phyloP scores from a whole-genome alignment of 2,797 vertebrate genomes.

The Rachycentron canadum region DNA sequence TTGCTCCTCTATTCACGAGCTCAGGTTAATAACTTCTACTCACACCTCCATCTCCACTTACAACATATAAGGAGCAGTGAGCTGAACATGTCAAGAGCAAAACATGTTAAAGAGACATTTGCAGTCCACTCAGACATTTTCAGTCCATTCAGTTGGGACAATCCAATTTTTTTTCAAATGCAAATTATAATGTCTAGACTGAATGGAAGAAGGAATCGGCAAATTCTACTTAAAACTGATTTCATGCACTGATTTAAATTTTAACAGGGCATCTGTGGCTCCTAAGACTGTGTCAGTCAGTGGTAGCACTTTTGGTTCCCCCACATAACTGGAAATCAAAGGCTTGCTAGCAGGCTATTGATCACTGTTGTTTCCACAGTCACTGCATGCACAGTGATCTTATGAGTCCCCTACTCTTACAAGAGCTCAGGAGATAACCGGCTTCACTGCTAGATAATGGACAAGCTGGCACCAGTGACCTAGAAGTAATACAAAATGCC shows the following conservation, averaged over 20 bases:
- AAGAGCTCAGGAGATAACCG: constrained; percentile 27
- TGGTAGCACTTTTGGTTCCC: neutral
- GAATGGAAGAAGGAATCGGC: neutral
- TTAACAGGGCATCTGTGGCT: neutral
- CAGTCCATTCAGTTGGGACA: neutral
- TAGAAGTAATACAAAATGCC: neutral
- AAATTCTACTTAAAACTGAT: constrained; percentile 14
- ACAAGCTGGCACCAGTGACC: neutral
- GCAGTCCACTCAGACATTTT: neutral
- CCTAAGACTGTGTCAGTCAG: constrained; percentile 3
- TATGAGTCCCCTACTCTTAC: constrained; percentile 18
- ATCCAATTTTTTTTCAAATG: neutral
- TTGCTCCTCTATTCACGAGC: constrained; percentile 28
- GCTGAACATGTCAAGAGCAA: constrained; percentile 3
- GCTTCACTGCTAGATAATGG: neutral
- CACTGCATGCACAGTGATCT: neutral
- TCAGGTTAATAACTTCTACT: constrained; percentile 36
- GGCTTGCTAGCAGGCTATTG: neutral
- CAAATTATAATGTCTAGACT: neutral
- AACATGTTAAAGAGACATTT: neutral
- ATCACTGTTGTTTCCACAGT: constrained; percentile 3
- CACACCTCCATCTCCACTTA: neutral
- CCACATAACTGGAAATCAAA: neutral
- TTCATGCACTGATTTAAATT: constrained; percentile 11
- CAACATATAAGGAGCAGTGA: constrained; percentile 12